These are phyloP conservation scores for Diarsia mendica DNA, from an alignment of 2,888 invertebrate species.

Conservation along the genomic window DNA sequence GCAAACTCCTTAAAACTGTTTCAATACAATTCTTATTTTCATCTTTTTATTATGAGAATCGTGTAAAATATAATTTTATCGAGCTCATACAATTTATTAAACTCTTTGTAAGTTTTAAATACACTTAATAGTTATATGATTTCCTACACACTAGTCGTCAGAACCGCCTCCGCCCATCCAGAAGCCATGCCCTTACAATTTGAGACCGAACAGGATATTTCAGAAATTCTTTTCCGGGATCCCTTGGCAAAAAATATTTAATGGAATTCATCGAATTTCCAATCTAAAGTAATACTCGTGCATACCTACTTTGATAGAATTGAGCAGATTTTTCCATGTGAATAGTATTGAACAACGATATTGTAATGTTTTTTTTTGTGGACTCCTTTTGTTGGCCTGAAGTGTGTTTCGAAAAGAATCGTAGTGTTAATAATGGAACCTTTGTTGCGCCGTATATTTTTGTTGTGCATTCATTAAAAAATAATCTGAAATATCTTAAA, in stretches of 20 bases:
- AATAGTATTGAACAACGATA: constrained; percentile 56
- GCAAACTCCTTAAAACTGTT: neutral
- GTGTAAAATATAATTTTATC: too few relatives aligned
- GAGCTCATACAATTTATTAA: too few relatives aligned
- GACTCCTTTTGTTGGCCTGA: constrained; percentile 29
- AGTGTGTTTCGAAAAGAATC: constrained; percentile 31
- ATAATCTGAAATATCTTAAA: neutral
- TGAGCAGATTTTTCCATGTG: constrained; percentile 52
- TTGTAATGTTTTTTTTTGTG: constrained; percentile 28
- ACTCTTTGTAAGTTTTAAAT: too few relatives aligned
- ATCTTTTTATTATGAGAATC: too few relatives aligned
- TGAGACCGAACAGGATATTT: constrained; percentile 30
- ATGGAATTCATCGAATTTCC: constrained; percentile 54
- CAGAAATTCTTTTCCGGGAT: constrained; percentile 30
- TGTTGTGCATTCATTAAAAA: neutral
- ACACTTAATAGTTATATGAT: neutral
- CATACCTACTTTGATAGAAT: constrained; percentile 13
- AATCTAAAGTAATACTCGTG: constrained; percentile 35
- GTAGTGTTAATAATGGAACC: constrained; percentile 49
- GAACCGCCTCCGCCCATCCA: neutral
- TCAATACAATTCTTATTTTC: too few relatives aligned
- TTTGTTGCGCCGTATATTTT: constrained; percentile 1
- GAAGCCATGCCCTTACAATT: neutral
- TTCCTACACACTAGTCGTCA: neutral
- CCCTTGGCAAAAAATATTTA: constrained; percentile 46